Percentiles rank a stretch among this genome's conserved stretches.
Conservation (phyloP, 2,888 invertebrate genomes). For the Drosophila parthenogenetica region DNA sequence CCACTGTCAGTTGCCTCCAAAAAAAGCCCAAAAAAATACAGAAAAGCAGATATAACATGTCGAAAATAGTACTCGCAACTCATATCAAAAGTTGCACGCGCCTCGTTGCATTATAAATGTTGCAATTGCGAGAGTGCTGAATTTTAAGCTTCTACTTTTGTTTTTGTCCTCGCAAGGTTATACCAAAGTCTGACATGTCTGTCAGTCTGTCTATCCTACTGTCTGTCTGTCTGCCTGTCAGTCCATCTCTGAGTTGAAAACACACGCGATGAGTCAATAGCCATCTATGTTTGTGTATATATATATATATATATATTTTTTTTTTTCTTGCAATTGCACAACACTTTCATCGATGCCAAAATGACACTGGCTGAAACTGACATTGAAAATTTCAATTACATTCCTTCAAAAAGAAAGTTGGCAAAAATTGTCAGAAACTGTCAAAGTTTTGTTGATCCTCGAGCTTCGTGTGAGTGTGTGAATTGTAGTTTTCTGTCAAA, state of each 20-base stretch:
- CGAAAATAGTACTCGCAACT: conserved; percentile 54
- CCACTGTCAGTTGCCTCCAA: conserved; percentile 45
- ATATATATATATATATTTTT: no score
- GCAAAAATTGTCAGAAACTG: background rate
- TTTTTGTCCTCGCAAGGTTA: conserved; percentile 33
- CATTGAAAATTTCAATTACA: conserved; percentile 18
- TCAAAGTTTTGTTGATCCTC: background rate
- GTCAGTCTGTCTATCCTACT: conserved; percentile 17
- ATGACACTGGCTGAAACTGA: conserved; percentile 36
- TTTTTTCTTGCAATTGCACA: conserved; percentile 10
- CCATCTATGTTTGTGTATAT: conserved; percentile 1
- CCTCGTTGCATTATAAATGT: conserved; percentile 74
- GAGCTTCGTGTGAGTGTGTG: no score
- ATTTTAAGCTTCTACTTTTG: conserved; percentile 37
- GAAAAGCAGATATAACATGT: conserved; percentile 42
- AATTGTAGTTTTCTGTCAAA: background rate
- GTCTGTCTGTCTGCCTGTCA: conserved; percentile 19
- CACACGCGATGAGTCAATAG: conserved; percentile 45
- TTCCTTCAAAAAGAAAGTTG: background rate
- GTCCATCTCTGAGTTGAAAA: conserved; percentile 19
- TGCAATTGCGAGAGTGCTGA: conserved; percentile 72
- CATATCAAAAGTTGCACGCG: conserved; percentile 52
- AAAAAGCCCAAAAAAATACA: conserved; percentile 10
- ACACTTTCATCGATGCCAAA: conserved; percentile 9
- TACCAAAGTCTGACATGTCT: conserved; percentile 27